Evolutionary conservation across 2,797 vertebrate genomes (phyloP).

Genomic region (Danionella dracula): DNA sequence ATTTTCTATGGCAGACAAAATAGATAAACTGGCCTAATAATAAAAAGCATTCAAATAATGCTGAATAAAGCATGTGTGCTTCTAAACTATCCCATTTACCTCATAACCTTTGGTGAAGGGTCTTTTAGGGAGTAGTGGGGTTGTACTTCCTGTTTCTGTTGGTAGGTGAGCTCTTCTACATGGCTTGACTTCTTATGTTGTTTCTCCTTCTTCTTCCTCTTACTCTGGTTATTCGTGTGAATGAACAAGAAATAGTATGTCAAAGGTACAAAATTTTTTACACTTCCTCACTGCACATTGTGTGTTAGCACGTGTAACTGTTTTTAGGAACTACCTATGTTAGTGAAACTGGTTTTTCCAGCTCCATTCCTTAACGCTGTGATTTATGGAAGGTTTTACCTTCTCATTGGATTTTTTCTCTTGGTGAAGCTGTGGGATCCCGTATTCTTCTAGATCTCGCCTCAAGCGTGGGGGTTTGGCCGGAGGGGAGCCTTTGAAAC

Average conservation of each 20-base stretch:
- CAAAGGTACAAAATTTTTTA: background rate
- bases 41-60: background rate
- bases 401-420: slow-evolving; percentile 49
- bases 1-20: slow-evolving; percentile 62
- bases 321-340: background rate
- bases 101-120: slow-evolving; percentile 10
- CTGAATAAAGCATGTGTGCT: background rate
- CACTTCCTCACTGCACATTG: background rate
- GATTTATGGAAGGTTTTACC: slow-evolving; percentile 29
- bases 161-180: slow-evolving; percentile 7
- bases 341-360: background rate
- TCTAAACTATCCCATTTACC: slow-evolving; percentile 5
- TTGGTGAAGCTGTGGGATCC: slow-evolving; percentile 44
- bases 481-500: slow-evolving; percentile 61
- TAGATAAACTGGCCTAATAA: background rate
- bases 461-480: slow-evolving; percentile 58
- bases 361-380: too few species aligned
- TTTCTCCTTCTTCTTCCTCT: slow-evolving; percentile 63
- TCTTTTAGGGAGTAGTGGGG: slow-evolving; percentile 51
- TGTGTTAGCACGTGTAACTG: background rate
- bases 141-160: slow-evolving; percentile 51
- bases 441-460: slow-evolving; percentile 57
- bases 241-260: background rate
- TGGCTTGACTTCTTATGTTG: slow-evolving; percentile 43
- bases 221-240: slow-evolving; percentile 53